These are phyloP conservation scores for Peromyscus californicus DNA, from an alignment of 2,113 vertebrate species.

Conservation along the genomic window DNA sequence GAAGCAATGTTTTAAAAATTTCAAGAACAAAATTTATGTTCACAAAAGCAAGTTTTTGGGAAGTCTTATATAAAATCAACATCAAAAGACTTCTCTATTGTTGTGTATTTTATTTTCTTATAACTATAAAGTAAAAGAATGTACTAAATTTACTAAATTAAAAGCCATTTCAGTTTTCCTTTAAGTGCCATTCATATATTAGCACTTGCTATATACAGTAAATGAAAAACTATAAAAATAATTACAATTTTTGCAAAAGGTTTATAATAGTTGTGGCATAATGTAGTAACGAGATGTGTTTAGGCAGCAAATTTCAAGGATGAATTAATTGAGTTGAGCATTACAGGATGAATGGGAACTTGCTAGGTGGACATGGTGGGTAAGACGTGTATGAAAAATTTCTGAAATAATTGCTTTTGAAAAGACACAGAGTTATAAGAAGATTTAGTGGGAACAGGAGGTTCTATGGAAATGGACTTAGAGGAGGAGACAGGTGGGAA, in stretches of 20 bases:
- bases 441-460: too few relatives aligned
- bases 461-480: neutral
- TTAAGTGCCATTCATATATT: neutral
- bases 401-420: neutral
- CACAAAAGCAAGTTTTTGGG: neutral
- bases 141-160: neutral
- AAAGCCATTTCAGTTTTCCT: neutral
- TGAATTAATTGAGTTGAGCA: neutral
- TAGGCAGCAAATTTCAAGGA: neutral
- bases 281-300: neutral
- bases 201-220: neutral
- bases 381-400: neutral
- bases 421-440: neutral
- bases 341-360: neutral
- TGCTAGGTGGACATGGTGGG: neutral
- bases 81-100: neutral
- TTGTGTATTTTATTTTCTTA: neutral
- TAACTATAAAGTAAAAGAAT: neutral
- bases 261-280: neutral
- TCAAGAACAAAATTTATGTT: conserved; percentile 8
- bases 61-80: conserved; percentile 30
- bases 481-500: neutral
- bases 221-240: neutral
- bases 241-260: neutral
- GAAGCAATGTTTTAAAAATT: neutral